These are phyloP conservation scores for Rhizomys pruinosus DNA, from an alignment of 2,113 vertebrate genomes.

Conservation along the genomic window DNA sequence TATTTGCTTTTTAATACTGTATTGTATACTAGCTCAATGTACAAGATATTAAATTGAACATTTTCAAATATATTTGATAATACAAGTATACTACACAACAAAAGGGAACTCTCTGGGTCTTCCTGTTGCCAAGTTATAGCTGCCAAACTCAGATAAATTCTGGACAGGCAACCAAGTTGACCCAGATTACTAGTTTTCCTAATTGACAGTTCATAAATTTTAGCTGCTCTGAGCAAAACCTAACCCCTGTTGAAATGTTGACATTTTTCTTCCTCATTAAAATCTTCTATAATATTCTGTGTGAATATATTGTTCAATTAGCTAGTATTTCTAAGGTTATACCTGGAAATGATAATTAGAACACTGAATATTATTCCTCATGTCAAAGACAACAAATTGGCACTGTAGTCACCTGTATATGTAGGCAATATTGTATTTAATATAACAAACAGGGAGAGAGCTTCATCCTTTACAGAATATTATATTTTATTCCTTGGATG, in stretches of 20 bases:
- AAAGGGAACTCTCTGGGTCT: background rate
- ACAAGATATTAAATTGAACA: constrained; percentile 6
- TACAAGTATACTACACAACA: constrained; percentile 22
- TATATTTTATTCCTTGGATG: background rate
- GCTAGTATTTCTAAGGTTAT: constrained; percentile 55
- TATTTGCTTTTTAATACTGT: background rate
- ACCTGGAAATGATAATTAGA: constrained; percentile 48
- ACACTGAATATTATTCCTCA: background rate
- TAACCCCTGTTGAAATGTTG: constrained; percentile 65
- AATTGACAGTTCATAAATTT: constrained; percentile 67
- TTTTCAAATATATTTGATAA: background rate
- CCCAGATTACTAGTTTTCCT: constrained; percentile 57
- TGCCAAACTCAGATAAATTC: constrained; percentile 63
- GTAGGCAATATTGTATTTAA: background rate
- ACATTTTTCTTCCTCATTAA: constrained; percentile 78
- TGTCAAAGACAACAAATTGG: constrained; percentile 27
- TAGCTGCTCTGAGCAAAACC: constrained; percentile 64
- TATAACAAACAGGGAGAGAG: too few species aligned
- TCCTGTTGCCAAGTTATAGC: constrained; percentile 39
- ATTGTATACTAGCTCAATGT: background rate
- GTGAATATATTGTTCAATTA: constrained; percentile 74
- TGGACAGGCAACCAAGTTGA: constrained; percentile 44
- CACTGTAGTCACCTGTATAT: background rate
- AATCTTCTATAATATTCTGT: constrained; percentile 63
- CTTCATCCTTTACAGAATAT: background rate